Conservation (phyloP, 1,140 invertebrate genomes). For the Drosophila ironensis region DNA sequence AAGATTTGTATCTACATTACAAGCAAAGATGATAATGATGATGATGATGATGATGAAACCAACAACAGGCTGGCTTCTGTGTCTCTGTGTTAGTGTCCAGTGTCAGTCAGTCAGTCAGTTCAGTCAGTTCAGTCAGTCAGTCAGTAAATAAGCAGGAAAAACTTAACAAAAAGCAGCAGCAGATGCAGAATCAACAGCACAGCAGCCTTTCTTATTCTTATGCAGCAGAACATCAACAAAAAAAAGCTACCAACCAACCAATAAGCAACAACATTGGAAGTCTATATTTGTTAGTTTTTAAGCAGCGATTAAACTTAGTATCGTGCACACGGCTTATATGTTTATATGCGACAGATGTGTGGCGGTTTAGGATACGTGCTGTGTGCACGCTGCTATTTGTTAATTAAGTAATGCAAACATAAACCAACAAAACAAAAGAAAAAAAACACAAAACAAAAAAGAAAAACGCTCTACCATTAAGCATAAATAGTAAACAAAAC, state of each 20-base stretch:
- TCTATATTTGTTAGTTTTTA: constrained; percentile 75
- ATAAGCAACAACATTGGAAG: constrained; percentile 34
- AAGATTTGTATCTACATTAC: constrained; percentile 49
- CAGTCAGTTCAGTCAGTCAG: constrained; percentile 29
- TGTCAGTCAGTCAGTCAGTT: constrained; percentile 27
- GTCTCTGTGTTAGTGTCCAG: constrained; percentile 28
- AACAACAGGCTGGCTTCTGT: constrained; percentile 36
- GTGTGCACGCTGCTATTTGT: constrained; percentile 60
- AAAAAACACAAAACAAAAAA: constrained; percentile 30
- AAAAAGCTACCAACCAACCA: background rate
- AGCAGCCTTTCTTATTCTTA: too few species aligned
- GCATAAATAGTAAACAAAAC: constrained; percentile 62
- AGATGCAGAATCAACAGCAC: constrained; percentile 3
- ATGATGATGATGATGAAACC: constrained; percentile 29
- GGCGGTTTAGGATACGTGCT: background rate
- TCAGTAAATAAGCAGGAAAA: constrained; percentile 28
- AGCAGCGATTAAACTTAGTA: constrained; percentile 65
- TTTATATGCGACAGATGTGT: constrained; percentile 13
- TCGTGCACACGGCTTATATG: constrained; percentile 51
- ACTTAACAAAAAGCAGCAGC: constrained; percentile 1
- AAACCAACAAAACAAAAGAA: constrained; percentile 42
- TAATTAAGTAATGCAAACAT: constrained; percentile 62
- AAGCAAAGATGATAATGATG: background rate
- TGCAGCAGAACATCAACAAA: constrained; percentile 3
- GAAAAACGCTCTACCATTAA: constrained; percentile 67